Evolutionary conservation across 2,888 invertebrate species (phyloP).

Genomic region (Mythimna ferrago): DNA sequence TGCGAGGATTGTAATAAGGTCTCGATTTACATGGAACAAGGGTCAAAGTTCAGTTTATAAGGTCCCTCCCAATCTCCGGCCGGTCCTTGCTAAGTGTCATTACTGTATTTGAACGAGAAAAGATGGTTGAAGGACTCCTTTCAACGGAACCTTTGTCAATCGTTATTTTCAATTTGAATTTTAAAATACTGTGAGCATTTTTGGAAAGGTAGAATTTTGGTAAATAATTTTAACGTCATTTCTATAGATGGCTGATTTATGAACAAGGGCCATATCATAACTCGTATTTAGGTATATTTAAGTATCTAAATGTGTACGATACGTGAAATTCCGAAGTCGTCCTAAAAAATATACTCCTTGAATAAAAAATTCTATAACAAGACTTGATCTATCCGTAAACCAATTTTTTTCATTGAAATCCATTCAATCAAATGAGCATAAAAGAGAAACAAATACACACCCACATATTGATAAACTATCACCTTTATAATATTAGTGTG

Average conservation of each 20-base stretch:
- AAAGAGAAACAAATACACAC: no score
- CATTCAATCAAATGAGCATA: no score
- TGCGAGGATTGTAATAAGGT: slow-evolving; percentile 60
- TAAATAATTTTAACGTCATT: background rate
- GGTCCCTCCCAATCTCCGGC: slow-evolving; percentile 68
- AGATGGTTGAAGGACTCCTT: slow-evolving; percentile 46
- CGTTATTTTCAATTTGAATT: slow-evolving; percentile 57
- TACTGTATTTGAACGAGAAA: slow-evolving; percentile 65
- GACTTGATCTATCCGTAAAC: no score
- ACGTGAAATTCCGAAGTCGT: no score
- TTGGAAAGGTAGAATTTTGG: background rate
- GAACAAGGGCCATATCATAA: no score
- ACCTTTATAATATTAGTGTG: background rate
- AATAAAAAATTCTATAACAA: no score
- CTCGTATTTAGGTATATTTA: no score
- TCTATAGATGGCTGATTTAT: background rate
- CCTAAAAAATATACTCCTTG: no score
- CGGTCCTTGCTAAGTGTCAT: slow-evolving; percentile 68
- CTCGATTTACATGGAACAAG: slow-evolving; percentile 68
- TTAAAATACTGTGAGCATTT: slow-evolving; percentile 14
- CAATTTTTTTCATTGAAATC: no score
- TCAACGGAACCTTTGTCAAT: slow-evolving; percentile 55
- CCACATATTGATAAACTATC: no score
- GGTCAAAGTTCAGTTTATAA: slow-evolving; percentile 63
- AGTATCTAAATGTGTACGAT: no score